phyloP scores from a whole-genome alignment of 2,797 vertebrate species.

The Syncerus caffer region DNA sequence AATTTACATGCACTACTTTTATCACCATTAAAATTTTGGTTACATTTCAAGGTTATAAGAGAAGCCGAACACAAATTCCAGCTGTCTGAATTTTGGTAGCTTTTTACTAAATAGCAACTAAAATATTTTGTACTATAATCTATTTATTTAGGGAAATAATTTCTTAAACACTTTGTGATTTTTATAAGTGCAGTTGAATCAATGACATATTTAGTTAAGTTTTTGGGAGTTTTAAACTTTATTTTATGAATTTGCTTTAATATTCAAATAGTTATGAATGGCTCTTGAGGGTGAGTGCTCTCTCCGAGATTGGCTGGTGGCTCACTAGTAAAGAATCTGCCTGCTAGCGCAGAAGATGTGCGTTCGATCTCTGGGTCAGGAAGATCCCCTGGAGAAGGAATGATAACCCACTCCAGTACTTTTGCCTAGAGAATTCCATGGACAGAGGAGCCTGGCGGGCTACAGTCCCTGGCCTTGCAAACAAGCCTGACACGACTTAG shows the following conservation, averaged over 20 bases:
- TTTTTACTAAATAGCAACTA: background rate
- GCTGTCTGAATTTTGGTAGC: background rate
- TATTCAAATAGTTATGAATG: background rate
- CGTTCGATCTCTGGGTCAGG: background rate
- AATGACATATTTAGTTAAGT: background rate
- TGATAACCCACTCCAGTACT: background rate
- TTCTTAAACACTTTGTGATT: background rate
- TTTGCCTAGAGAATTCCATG: background rate
- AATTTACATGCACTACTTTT: slow-evolving; percentile 11
- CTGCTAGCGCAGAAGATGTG: background rate
- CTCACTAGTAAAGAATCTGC: background rate
- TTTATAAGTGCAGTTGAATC: background rate
- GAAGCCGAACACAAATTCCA: background rate
- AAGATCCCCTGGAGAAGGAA: background rate
- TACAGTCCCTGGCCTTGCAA: background rate
- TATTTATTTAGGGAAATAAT: background rate
- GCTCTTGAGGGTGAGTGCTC: background rate
- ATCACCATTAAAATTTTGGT: background rate
- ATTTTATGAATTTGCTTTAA: background rate
- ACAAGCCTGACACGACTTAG: background rate
- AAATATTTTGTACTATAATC: background rate
- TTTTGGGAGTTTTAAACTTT: background rate
- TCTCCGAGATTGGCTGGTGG: background rate
- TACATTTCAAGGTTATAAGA: background rate
- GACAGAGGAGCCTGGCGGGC: background rate